These are phyloP conservation scores for Eupithecia vulgata DNA, from an alignment of 2,888 invertebrate species.

Conservation along the genomic window DNA sequence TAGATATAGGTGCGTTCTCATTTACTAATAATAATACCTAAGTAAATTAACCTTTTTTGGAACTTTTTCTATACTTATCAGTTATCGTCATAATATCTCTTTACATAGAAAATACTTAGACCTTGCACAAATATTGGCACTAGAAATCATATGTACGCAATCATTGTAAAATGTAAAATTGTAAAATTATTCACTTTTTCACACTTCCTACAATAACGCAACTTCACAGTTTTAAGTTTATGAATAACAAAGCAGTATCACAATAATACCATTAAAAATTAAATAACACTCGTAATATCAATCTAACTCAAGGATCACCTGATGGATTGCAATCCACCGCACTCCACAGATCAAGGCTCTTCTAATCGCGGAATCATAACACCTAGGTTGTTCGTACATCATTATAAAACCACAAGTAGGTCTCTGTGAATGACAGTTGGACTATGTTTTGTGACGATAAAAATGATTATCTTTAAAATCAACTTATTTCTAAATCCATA, in stretches of 20 bases:
- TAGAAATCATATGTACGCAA: too few species aligned
- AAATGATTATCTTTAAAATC: neutral
- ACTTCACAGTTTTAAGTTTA: neutral
- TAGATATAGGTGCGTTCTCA: too few species aligned
- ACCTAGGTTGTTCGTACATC: neutral
- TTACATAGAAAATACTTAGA: too few species aligned
- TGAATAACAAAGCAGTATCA: neutral
- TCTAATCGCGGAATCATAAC: conserved; percentile 20
- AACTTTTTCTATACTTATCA: too few species aligned
- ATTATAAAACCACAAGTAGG: conserved; percentile 4
- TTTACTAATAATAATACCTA: too few species aligned
- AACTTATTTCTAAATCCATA: neutral
- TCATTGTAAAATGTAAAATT: too few species aligned
- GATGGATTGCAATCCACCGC: conserved; percentile 25
- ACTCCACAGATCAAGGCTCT: conserved; percentile 38
- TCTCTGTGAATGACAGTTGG: neutral
- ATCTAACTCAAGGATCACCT: conserved; percentile 34
- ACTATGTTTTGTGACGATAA: neutral
- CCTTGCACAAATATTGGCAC: too few species aligned
- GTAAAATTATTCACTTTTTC: too few species aligned
- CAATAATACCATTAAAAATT: conserved; percentile 6
- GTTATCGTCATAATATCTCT: too few species aligned
- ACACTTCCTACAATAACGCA: too few species aligned
- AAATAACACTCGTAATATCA: conserved; percentile 19
- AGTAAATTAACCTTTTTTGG: too few species aligned